Percentiles rank a stretch among this genome's conserved stretches.
Conservation (phyloP, 2,888 invertebrate species). For the Dolichopus griseipennis region DNA sequence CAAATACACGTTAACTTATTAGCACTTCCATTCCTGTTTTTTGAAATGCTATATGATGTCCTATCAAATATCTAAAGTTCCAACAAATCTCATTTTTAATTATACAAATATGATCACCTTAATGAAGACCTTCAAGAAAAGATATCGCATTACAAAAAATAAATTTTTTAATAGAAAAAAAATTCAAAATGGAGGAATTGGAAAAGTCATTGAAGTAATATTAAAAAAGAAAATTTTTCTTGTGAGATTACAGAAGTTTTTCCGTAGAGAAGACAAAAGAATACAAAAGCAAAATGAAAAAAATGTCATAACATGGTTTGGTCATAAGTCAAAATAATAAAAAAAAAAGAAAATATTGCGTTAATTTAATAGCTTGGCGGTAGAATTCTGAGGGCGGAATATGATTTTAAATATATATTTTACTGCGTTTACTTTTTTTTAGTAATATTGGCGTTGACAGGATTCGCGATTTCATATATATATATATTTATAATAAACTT, state of each 20-base stretch:
- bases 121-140: background rate
- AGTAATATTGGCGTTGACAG: background rate
- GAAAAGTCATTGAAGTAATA: background rate
- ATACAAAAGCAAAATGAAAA: background rate
- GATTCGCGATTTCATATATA: background rate
- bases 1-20: no score
- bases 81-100: no score
- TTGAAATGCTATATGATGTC: no score
- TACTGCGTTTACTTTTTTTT: background rate
- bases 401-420: no score
- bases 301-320: background rate
- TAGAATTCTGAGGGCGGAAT: no score
- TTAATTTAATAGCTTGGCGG: no score
- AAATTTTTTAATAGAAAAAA: no score
- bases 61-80: no score
- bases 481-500: no score
- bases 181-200: background rate
- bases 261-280: background rate
- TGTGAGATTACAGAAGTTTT: background rate
- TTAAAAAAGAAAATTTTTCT: background rate
- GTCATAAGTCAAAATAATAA: conserved; percentile 6
- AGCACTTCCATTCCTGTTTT: no score
- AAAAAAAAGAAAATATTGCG: background rate
- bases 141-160: background rate
- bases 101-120: no score